phyloP scores from a whole-genome alignment of 2,888 invertebrate species.

The Ganaspis brasiliensis region DNA sequence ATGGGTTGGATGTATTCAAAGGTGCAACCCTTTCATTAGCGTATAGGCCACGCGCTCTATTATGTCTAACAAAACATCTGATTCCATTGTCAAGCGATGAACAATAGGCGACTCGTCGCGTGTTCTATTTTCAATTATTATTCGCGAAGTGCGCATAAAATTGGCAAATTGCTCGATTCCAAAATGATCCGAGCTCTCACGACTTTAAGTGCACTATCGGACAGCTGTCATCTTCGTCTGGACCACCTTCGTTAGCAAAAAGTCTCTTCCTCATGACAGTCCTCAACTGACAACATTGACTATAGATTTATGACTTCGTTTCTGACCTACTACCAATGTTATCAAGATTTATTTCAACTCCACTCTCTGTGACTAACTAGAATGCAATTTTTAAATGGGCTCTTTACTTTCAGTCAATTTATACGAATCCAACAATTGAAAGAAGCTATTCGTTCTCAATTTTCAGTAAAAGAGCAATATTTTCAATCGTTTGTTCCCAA shows the following conservation, averaged over 20 bases:
- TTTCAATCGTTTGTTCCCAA: too few species aligned
- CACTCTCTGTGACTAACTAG: constrained; percentile 19
- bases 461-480: too few species aligned
- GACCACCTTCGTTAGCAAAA: constrained; percentile 41
- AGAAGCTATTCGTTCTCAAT: constrained; percentile 6
- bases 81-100: constrained; percentile 75
- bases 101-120: constrained; percentile 72
- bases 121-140: constrained; percentile 77
- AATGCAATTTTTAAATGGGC: constrained; percentile 12
- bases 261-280: constrained; percentile 6
- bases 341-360: constrained; percentile 25
- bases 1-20: constrained; percentile 73
- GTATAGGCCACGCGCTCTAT: constrained; percentile 78
- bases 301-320: constrained; percentile 16
- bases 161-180: constrained; percentile 74
- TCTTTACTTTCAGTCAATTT: constrained; percentile 12
- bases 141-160: constrained; percentile 71
- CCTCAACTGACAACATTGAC: constrained; percentile 25
- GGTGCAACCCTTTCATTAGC: constrained; percentile 80
- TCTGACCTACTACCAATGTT: constrained; percentile 24
- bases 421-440: background rate
- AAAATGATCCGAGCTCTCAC: constrained; percentile 40
- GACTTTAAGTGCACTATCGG: constrained; percentile 25
- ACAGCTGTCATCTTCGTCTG: constrained; percentile 41
- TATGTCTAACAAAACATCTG: constrained; percentile 78